Evolutionary conservation across 2,113 vertebrate species (phyloP).

Genomic region (Oryzias melastigma): DNA sequence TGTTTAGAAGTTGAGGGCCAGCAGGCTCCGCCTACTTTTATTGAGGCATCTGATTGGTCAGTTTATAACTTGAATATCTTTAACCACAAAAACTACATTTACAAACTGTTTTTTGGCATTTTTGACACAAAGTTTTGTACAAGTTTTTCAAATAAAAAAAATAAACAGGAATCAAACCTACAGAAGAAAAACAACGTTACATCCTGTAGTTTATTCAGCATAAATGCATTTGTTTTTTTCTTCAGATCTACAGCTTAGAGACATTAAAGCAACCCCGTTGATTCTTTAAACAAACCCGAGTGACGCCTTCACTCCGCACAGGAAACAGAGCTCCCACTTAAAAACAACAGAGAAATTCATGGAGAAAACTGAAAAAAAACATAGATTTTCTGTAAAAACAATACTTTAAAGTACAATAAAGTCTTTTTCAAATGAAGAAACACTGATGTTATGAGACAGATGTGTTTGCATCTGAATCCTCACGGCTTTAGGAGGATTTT

Average conservation of each 20-base stretch:
- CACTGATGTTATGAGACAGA: too few species aligned
- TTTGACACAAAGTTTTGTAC: slow-evolving; percentile 3
- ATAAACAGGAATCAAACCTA: slow-evolving; percentile 26
- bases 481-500: neutral
- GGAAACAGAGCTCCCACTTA: neutral
- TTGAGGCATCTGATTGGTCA: too few species aligned
- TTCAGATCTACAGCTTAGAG: slow-evolving; percentile 26
- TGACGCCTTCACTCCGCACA: slow-evolving; percentile 41
- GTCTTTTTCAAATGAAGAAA: too few species aligned
- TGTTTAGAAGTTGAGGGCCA: too few species aligned
- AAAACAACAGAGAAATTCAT: slow-evolving; percentile 19
- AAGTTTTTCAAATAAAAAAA: slow-evolving; percentile 24
- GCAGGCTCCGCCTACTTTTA: too few species aligned
- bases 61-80: too few species aligned
- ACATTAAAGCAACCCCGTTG: slow-evolving; percentile 33
- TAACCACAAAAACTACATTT: too few species aligned
- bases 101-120: too few species aligned
- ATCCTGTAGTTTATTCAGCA: slow-evolving; percentile 43
- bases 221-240: slow-evolving; percentile 21
- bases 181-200: slow-evolving; percentile 52
- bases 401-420: too few species aligned
- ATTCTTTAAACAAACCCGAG: slow-evolving; percentile 10
- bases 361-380: slow-evolving; percentile 14
- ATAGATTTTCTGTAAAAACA: too few species aligned
- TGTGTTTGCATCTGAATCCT: too few species aligned